Evolutionary conservation across 2,888 invertebrate species (phyloP).

Genomic region (Spisula subtruncata): DNA sequence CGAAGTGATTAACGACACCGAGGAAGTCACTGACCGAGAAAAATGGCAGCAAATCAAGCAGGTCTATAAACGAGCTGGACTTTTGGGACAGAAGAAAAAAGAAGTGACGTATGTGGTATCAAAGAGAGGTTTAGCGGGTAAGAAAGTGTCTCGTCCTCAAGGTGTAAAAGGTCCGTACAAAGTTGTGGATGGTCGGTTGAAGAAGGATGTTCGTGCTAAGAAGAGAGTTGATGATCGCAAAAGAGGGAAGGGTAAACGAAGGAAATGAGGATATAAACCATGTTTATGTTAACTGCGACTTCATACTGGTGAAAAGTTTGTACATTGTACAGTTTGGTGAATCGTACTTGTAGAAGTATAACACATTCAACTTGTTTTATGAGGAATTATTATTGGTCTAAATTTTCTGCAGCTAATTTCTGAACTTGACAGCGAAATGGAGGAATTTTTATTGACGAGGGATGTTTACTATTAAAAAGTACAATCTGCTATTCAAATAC

Average conservation of each 20-base stretch:
- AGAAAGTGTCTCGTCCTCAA: conserved; percentile 93
- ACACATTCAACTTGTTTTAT: too few relatives aligned
- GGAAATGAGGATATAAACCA: conserved; percentile 48
- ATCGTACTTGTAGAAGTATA: too few relatives aligned
- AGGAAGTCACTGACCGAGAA: conserved; percentile 96
- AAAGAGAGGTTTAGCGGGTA: conserved; percentile 92
- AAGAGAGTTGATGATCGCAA: conserved; percentile 74
- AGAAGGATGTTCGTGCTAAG: conserved; percentile 92
- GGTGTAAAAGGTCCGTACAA: conserved; percentile 97
- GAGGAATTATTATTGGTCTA: too few relatives aligned
- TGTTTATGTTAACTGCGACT: background rate
- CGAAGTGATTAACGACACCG: conserved; percentile 96
- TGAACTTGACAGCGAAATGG: too few relatives aligned
- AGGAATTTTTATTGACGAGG: too few relatives aligned
- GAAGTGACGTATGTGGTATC: conserved; percentile 97
- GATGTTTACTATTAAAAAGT: too few relatives aligned
- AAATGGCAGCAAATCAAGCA: conserved; percentile 97
- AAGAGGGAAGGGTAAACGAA: conserved; percentile 60
- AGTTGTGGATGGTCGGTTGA: conserved; percentile 98
- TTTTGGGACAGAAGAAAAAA: conserved; percentile 91
- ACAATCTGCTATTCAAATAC: too few relatives aligned
- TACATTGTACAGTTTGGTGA: too few relatives aligned
- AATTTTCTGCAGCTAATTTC: too few relatives aligned
- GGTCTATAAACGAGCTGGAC: conserved; percentile 96
- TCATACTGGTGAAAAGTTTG: too few relatives aligned